Evolutionary conservation across 2,113 vertebrate species (phyloP).

Genomic region (Rhodinocichla rosea): DNA sequence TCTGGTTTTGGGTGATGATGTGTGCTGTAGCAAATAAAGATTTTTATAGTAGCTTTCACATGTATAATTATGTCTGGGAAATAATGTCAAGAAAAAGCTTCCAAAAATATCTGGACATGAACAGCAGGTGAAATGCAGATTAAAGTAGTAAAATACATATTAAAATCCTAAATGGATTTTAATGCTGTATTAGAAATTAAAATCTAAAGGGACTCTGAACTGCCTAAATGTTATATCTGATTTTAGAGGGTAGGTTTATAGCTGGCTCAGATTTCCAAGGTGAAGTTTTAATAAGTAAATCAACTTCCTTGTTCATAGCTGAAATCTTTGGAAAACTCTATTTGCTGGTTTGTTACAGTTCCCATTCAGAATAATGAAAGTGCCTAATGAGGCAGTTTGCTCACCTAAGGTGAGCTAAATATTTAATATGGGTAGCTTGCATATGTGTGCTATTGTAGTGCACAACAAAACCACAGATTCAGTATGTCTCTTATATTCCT

Average conservation of each 20-base stretch:
- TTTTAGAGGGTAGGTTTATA: neutral
- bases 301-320: neutral
- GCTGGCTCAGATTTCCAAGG: neutral
- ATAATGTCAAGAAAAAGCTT: neutral
- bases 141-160: slow-evolving; percentile 7
- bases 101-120: neutral
- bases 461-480: neutral
- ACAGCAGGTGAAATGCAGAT: slow-evolving; percentile 9
- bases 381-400: neutral
- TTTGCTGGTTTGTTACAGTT: neutral
- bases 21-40: neutral
- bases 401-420: neutral
- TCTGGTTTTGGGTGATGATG: neutral
- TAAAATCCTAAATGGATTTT: neutral
- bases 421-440: neutral
- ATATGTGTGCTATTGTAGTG: neutral
- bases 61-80: neutral
- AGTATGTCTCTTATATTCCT: neutral
- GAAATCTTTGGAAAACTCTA: neutral
- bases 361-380: neutral
- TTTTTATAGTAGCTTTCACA: neutral
- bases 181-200: neutral
- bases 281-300: neutral
- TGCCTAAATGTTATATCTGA: neutral
- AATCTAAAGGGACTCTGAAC: neutral